Evolutionary conservation across 2,797 vertebrate species (phyloP).

Genomic region (Sebastes minor): DNA sequence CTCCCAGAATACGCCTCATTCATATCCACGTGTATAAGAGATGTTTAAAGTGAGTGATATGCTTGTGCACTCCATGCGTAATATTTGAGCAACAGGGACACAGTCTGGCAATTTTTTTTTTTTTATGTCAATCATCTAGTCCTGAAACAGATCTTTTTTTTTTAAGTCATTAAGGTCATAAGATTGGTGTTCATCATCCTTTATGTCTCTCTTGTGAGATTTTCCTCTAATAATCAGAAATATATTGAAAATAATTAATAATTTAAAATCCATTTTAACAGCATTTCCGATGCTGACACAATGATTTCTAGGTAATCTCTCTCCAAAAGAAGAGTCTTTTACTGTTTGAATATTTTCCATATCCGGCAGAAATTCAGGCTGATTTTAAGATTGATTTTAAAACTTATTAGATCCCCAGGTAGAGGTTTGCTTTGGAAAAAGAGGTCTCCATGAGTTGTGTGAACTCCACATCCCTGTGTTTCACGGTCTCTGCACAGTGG

Average conservation of each 20-base stretch:
- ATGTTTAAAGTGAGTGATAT: not conserved
- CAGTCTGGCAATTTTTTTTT: not conserved
- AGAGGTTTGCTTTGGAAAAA: not conserved
- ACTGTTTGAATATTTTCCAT: not conserved
- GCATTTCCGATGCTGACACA: not conserved
- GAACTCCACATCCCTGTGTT: not conserved
- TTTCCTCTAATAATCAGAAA: not conserved
- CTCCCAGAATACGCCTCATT: not conserved
- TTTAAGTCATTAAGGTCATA: not conserved
- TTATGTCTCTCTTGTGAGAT: not conserved
- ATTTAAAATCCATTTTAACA: not conserved
- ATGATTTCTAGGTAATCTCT: not conserved
- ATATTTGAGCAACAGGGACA: not conserved
- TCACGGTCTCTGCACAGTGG: not conserved
- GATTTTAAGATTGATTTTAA: not conserved
- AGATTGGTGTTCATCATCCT: not conserved
- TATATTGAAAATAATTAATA: not conserved
- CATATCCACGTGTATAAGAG: not conserved
- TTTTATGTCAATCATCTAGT: not conserved
- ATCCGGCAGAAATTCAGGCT: not conserved
- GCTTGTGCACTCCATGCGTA: not conserved
- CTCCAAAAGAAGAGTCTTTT: not conserved
- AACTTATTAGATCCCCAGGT: not conserved
- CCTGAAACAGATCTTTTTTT: not conserved
- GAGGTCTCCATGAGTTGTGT: not conserved